phyloP scores from a whole-genome alignment of 2,797 vertebrate species.

The Apogon talboti region DNA sequence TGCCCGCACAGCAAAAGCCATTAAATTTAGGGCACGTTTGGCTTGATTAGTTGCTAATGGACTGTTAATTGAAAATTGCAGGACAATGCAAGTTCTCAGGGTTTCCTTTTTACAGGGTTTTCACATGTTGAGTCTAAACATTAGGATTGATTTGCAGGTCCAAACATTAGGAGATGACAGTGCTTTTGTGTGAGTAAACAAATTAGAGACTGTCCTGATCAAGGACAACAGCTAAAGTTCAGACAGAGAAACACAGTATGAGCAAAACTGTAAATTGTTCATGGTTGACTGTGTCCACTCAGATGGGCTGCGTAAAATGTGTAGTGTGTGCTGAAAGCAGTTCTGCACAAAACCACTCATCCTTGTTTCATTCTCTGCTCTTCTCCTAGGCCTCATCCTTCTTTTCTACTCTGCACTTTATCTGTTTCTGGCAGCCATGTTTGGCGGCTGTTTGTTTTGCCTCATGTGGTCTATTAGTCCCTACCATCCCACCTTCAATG shows the following conservation, averaged over 20 bases:
- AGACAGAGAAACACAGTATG: slow-evolving; percentile 29
- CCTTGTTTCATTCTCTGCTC: slow-evolving; percentile 8
- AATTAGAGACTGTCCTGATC: slow-evolving; percentile 59
- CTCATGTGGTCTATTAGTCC: slow-evolving; percentile 95
- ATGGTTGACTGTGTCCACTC: slow-evolving; percentile 39
- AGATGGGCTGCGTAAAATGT: slow-evolving; percentile 20
- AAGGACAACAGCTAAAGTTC: slow-evolving; percentile 58
- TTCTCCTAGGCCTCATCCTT: slow-evolving; percentile 89
- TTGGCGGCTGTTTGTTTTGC: slow-evolving; percentile 92
- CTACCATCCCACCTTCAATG: slow-evolving; percentile 91
- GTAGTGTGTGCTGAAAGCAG: slow-evolving; percentile 30
- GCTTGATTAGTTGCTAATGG: slow-evolving; percentile 79
- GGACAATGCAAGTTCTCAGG: slow-evolving; percentile 48
- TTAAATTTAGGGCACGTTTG: slow-evolving; percentile 77
- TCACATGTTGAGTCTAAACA: slow-evolving; percentile 20
- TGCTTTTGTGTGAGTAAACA: slow-evolving; percentile 53
- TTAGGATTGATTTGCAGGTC: slow-evolving; percentile 30
- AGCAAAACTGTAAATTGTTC: slow-evolving; percentile 16
- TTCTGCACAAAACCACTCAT: slow-evolving; percentile 5
- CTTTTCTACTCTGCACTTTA: slow-evolving; percentile 95
- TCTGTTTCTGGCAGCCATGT: slow-evolving; percentile 93
- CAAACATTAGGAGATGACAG: slow-evolving; percentile 13
- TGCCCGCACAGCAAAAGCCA: slow-evolving; percentile 81
- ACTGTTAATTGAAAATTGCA: slow-evolving; percentile 74
- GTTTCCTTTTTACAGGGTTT: slow-evolving; percentile 38